Percentiles rank a stretch among this genome's conserved stretches.
phyloP scores from a whole-genome alignment of 2,113 vertebrate genomes.

The Syngnathoides biaculeatus region DNA sequence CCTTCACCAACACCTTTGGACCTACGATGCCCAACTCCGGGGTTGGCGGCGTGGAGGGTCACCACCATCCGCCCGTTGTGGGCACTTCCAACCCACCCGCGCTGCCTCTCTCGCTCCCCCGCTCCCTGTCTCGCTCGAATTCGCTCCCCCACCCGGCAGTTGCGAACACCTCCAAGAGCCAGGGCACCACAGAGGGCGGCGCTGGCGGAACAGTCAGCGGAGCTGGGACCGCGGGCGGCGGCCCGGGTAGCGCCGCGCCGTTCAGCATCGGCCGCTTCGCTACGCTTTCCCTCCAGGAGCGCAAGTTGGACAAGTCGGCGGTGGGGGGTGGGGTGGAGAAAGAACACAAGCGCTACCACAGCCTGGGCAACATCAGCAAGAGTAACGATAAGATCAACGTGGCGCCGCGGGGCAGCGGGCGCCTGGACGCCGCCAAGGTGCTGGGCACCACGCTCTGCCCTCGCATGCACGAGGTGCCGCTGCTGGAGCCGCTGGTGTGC shows the following conservation, averaged over 20 bases:
- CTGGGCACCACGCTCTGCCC: conserved; percentile 87
- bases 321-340: conserved; percentile 62
- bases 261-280: conserved; percentile 85
- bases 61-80: conserved; percentile 70
- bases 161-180: conserved; percentile 65
- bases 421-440: conserved; percentile 81
- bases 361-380: conserved; percentile 85
- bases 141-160: conserved; percentile 84
- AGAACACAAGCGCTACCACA: conserved; percentile 88
- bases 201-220: conserved; percentile 33
- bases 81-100: conserved; percentile 55
- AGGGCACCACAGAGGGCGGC: conserved; percentile 29
- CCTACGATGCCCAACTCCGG: conserved; percentile 64
- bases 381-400: conserved; percentile 81
- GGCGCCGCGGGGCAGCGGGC: conserved; percentile 63
- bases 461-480: conserved; percentile 85
- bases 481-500: conserved; percentile 89
- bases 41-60: conserved; percentile 62
- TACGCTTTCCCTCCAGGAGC: conserved; percentile 80
- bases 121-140: conserved; percentile 86
- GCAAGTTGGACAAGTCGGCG: conserved; percentile 75
- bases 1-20: conserved; percentile 78
- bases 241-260: conserved; percentile 43
- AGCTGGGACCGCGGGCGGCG: conserved; percentile 12
- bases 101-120: conserved; percentile 72